Conservation (phyloP, 2,797 vertebrate species). For the Caiman crocodilus region DNA sequence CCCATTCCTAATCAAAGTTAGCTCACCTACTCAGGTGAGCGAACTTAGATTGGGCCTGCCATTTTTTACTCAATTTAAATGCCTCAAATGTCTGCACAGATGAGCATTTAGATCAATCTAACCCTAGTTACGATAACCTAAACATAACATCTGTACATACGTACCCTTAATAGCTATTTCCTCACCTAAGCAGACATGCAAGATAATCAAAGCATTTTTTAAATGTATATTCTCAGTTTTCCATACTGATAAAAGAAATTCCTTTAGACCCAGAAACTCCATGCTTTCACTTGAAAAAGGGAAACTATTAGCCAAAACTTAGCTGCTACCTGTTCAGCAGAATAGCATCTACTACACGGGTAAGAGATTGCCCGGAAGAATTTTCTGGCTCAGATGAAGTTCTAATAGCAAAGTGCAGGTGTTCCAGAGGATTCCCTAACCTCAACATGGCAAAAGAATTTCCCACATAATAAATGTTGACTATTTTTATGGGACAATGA, state of each 20-base stretch:
- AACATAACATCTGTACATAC: too few relatives aligned
- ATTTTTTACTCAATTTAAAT: too few relatives aligned
- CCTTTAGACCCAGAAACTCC: constrained; percentile 35
- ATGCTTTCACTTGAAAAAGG: constrained; percentile 48
- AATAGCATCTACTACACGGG: constrained; percentile 35
- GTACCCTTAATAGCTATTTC: constrained; percentile 44
- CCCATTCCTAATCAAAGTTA: too few relatives aligned
- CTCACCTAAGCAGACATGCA: constrained; percentile 27
- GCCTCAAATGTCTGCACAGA: too few relatives aligned
- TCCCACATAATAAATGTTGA: constrained; percentile 60
- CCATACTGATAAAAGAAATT: constrained; percentile 44
- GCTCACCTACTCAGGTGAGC: too few relatives aligned
- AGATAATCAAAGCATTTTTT: constrained; percentile 45
- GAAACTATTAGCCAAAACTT: constrained; percentile 51
- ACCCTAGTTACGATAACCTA: too few relatives aligned
- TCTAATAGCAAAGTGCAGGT: constrained; percentile 50
- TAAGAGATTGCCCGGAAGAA: constrained; percentile 53
- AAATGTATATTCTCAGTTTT: constrained; percentile 57
- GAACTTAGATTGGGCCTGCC: too few relatives aligned
- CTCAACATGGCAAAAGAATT: constrained; percentile 57
- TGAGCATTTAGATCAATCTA: too few relatives aligned
- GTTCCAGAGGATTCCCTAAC: constrained; percentile 40
- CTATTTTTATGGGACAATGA: constrained; percentile 39
- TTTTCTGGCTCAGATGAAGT: constrained; percentile 42
- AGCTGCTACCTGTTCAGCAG: constrained; percentile 33